Percentiles rank a stretch among this genome's conserved stretches.
These are phyloP conservation scores for Pangasius krempfi DNA, from an alignment of 2,797 vertebrate species.

Conservation along the genomic window DNA sequence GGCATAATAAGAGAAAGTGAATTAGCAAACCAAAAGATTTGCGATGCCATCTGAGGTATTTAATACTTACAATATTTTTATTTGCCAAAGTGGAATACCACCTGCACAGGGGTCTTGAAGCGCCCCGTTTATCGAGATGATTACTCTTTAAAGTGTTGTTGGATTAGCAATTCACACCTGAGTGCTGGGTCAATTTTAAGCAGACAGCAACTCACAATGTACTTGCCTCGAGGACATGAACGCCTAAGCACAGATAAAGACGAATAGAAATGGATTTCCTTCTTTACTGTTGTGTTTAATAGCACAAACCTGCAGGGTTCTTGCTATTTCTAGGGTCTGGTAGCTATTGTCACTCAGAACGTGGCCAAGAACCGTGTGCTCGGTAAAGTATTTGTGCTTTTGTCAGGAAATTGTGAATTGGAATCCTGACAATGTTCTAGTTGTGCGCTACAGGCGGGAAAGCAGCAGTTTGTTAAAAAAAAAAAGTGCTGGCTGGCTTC, in stretches of 20 bases:
- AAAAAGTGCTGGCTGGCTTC: not conserved
- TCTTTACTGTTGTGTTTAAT: not conserved
- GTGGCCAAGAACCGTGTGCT: not conserved
- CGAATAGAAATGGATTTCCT: not conserved
- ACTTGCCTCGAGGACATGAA: not conserved
- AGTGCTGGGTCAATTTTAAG: constrained; percentile 30
- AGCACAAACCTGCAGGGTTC: not conserved
- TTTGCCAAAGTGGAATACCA: not conserved
- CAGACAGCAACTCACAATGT: not conserved
- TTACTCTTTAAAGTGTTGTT: not conserved
- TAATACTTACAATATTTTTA: too few species aligned
- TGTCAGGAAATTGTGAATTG: not conserved
- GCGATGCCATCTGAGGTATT: not conserved
- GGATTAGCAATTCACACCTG: not conserved
- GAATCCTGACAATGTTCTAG: not conserved
- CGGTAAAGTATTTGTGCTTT: not conserved
- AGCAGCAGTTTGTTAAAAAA: not conserved
- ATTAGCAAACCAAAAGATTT: not conserved
- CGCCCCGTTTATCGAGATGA: not conserved
- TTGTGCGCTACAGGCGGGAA: not conserved
- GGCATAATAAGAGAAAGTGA: not conserved
- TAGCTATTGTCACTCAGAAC: not conserved
- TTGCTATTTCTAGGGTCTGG: not conserved
- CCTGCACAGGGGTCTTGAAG: not conserved
- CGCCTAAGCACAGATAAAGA: not conserved